Base-by-base conservation (phyloP, 2,797 vertebrate species). In the Leucoraja ocellata region DNA sequence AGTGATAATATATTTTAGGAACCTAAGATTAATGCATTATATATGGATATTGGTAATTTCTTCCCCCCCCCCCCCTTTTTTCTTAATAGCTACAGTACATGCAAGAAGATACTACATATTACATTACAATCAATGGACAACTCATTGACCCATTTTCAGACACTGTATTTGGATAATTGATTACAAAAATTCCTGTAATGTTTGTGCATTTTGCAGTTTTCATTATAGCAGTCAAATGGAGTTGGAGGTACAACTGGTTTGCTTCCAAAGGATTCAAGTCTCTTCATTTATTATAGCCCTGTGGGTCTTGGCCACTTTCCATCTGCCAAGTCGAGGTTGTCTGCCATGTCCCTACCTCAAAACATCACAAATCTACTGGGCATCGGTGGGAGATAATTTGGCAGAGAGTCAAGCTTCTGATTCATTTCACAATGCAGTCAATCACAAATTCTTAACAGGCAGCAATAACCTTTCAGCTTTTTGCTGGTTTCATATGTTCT, bases 401-500 rank as follows among this genome's bases (percentile, higher is more conserved):
- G 96, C 96, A 96, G 95, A 96, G 95, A 96, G 96, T 96, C 96
- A 97, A 95, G 95, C 96, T 97, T 97, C 96, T 96, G 97, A 97
- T 97, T 96, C 96, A 96, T 96, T 97, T 97, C 96, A 96, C 95
- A 95, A 94, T 95, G 95, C 95, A 96, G 96, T 96, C 96, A 96
- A 95, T 97, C 96, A 96, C 95, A 76, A 92, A 76, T 58, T 96
- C 96, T 96, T 97, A 97, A 97, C 97, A 96, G 97, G 96, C 96
- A 96, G 96, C 96, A 96, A 96, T 95, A 96, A 96, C 95, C 96
- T 97, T 97, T 97, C 96, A 96, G 96, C 96, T 97, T 97, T 96
- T 94, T 94, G 94, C 96, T 96, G 95, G 93, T 97, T 97, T 97
- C 96, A 96, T 96, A 96, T 96, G 95, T 97, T 96, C 97, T 96